phyloP scores from a whole-genome alignment of 2,113 vertebrate genomes.

The Alectura lathami region DNA sequence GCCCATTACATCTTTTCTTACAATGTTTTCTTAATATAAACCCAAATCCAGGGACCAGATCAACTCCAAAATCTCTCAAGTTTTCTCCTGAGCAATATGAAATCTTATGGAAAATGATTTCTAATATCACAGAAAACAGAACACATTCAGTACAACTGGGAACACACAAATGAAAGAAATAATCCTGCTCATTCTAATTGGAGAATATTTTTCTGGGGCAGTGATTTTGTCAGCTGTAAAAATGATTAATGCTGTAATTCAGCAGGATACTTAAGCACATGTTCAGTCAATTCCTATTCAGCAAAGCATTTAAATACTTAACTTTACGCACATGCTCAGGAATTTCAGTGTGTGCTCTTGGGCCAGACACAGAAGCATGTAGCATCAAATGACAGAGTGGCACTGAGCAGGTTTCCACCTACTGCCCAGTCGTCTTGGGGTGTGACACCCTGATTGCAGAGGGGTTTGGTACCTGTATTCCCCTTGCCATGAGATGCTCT shows the following conservation, averaged over 20 bases:
- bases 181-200: conserved; percentile 66
- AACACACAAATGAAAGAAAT: conserved; percentile 66
- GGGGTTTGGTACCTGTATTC: neutral
- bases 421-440: neutral
- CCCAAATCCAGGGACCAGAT: conserved; percentile 57
- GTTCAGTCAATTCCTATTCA: conserved; percentile 70
- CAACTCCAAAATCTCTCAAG: conserved; percentile 50
- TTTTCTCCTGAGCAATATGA: conserved; percentile 68
- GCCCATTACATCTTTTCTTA: conserved; percentile 11
- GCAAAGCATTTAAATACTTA: conserved; percentile 66
- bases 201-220: conserved; percentile 72
- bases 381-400: neutral
- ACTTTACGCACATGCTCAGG: conserved; percentile 65
- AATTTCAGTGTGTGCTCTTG: conserved; percentile 48
- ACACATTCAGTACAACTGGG: conserved; percentile 43
- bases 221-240: conserved; percentile 72
- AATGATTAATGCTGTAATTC: conserved; percentile 69
- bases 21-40: conserved; percentile 53
- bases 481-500: neutral
- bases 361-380: neutral
- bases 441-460: neutral
- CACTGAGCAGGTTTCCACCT: neutral
- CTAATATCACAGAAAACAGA: conserved; percentile 64
- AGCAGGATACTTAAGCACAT: conserved; percentile 71
- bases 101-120: conserved; percentile 64